Evolutionary conservation across 2,888 invertebrate genomes (phyloP).

Genomic region (Galerucella calmariensis): DNA sequence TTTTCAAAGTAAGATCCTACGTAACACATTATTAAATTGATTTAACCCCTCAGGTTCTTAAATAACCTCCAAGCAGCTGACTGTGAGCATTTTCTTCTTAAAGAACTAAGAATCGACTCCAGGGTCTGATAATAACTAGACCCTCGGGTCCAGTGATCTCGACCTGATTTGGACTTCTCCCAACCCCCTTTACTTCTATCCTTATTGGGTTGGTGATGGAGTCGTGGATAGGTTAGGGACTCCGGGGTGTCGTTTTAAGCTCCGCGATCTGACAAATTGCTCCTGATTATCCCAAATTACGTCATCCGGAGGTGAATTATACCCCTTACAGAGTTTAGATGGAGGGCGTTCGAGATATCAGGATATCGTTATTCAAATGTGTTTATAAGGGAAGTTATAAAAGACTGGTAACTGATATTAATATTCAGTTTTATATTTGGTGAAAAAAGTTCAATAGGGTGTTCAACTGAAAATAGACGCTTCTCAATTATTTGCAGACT

Average conservation of each 20-base stretch:
- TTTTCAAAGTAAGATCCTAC: neutral
- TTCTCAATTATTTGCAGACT: no score
- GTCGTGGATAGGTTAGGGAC: slow-evolving; percentile 33
- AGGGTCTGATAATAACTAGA: slow-evolving; percentile 16
- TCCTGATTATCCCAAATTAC: slow-evolving; percentile 59
- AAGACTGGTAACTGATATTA: no score
- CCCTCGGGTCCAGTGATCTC: slow-evolving; percentile 12
- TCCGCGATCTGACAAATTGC: slow-evolving; percentile 55
- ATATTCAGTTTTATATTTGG: no score
- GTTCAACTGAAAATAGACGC: no score
- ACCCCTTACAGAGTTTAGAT: slow-evolving; percentile 24
- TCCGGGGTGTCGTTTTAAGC: slow-evolving; percentile 35
- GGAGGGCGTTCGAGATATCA: neutral
- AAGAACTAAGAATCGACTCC: slow-evolving; percentile 15
- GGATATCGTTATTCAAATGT: neutral
- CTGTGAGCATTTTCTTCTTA: neutral
- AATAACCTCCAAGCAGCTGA: slow-evolving; percentile 15
- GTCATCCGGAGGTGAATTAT: slow-evolving; percentile 33
- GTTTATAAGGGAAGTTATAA: neutral
- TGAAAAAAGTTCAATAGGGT: no score
- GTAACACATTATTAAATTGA: neutral
- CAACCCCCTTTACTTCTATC: slow-evolving; percentile 1
- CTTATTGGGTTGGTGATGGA: neutral
- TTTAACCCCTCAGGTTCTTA: neutral
- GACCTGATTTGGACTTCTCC: slow-evolving; percentile 10